Evolutionary conservation across 2,113 vertebrate genomes (phyloP), one percentile per base, ranked within the genome.

Genomic region (Triplophysa dalaica): DNA sequence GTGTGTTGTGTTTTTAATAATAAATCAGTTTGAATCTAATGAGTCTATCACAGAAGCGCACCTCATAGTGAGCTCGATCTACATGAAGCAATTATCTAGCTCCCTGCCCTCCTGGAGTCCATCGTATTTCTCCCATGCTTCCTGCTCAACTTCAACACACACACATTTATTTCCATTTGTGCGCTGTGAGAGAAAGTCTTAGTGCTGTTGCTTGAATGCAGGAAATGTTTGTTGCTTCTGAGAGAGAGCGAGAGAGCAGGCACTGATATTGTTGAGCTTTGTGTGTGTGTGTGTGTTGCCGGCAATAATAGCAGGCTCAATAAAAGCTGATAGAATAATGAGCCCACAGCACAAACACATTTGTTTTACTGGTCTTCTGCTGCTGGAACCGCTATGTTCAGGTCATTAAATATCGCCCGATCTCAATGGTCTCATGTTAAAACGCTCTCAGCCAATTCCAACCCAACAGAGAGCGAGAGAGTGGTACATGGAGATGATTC

Each of bases 401-500:
- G n/a, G 80, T 77, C 80, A 56, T 77, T 81, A 81, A 56, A 77
- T 70, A 77, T 77, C 10, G 52, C 58, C 45, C 54, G 56, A 45
- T 75, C 48, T 22, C 41, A 64, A 77, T 81, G 26, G 43, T 50
- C 45, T 38, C 13, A 1, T 45, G 48, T 77, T 77, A 77, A 77
- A 65, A 65, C 19, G 17, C 62, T 64, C 74, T 76, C 26, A 33
- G 62, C 61, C 74, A 65, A 43, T 52, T 2, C 74, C 45, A 76
- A 9, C 43, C 8, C 43, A 45, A 45, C 72, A 65, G 33, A 61
- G 72, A 70, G 19, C 24, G 38, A 22, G 13, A n/a, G 11, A 75
- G 17, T 16, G 69, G 33, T 50, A 61, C 58, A 17, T n/a, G 2
- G 43, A 21, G 69, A 64, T 70, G 41, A 64, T 22, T 17, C 61